Base-by-base conservation (phyloP, 2,113 vertebrate species). In the Rhynchomys soricoides region DNA sequence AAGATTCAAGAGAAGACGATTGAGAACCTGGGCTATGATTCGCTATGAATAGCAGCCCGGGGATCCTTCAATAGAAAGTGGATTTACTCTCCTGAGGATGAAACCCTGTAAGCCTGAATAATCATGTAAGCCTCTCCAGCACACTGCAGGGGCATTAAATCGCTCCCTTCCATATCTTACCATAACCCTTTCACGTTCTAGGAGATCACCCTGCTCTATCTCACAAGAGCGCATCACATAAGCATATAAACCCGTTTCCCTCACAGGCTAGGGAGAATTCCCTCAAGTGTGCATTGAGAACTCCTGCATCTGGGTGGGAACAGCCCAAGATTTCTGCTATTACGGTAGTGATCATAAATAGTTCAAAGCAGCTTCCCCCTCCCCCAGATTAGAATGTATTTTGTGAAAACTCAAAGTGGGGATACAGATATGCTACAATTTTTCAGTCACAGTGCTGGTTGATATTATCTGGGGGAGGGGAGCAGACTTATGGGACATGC, bases 331-430 rank as follows among this genome's bases (percentile, higher is more conserved):
- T 90, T 79, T 75, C 29, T 17, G 12, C 26, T 12, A 37, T 40
- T 45, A n/a, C 0, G 52, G 21, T 22, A 16, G 45, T 91, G 73
- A 48, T 74, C 34, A 0, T 9, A 78, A 93, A 40, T 31, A 89
- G 43, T 55, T 74, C 77, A 70, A 91, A 73, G 21, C 40, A 81
- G 3, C 19, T 43, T 74, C 9, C 12, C 9, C 7, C 16, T 13
- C 26, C 70, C 52, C 74, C 73, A 66, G 88, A 78, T 55, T 81
- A 64, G 85, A 34, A 82, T 45, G 59, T n/a, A 37, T 89, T 92
- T 79, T 94, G 43, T 95, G 90, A 96, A 94, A 91, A 83, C 68
- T 59, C 86, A 79, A 68, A n/a, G 21, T 31, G 85, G 86, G 81
- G 62, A 19, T 26, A 62, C 22, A 19, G 15, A 29, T 17, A 9